These are phyloP conservation scores for Channa striata DNA, from an alignment of 2,797 vertebrate genomes.

Conservation along the genomic window DNA sequence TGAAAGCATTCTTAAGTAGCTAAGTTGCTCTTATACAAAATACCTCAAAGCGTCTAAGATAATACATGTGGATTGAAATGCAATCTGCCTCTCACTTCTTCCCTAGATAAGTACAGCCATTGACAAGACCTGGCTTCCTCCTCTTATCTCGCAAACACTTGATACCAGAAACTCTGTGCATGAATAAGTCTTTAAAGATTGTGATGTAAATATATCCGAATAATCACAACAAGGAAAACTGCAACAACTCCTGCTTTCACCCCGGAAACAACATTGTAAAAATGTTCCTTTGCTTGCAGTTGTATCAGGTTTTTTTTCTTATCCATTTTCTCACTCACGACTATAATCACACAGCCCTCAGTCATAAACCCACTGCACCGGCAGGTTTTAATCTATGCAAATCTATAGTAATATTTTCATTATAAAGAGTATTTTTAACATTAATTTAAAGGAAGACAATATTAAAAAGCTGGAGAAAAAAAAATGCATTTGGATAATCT, in stretches of 20 bases:
- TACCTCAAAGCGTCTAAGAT: slow-evolving; percentile 87
- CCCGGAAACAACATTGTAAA: slow-evolving; percentile 77
- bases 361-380: slow-evolving; percentile 41
- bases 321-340: slow-evolving; percentile 50
- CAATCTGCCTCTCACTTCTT: slow-evolving; percentile 87
- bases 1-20: slow-evolving; percentile 87
- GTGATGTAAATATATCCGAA: slow-evolving; percentile 87
- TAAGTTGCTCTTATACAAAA: slow-evolving; percentile 86
- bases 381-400: slow-evolving; percentile 86
- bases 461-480: slow-evolving; percentile 73
- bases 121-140: slow-evolving; percentile 88
- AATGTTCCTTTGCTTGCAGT: slow-evolving; percentile 76
- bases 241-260: slow-evolving; percentile 72
- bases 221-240: slow-evolving; percentile 83
- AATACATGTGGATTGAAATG: slow-evolving; percentile 89
- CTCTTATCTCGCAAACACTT: slow-evolving; percentile 86
- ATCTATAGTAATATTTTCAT: slow-evolving; percentile 93
- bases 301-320: slow-evolving; percentile 62
- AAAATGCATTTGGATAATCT: slow-evolving; percentile 88
- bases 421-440: slow-evolving; percentile 90
- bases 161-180: slow-evolving; percentile 83
- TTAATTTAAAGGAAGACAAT: slow-evolving; percentile 90
- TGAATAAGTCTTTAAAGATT: slow-evolving; percentile 87
- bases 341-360: slow-evolving; percentile 68
- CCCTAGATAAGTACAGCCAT: slow-evolving; percentile 86